Percentiles rank a stretch among this genome's conserved stretches.
phyloP scores from a whole-genome alignment of 2,113 vertebrate species.

The Platanista minor region DNA sequence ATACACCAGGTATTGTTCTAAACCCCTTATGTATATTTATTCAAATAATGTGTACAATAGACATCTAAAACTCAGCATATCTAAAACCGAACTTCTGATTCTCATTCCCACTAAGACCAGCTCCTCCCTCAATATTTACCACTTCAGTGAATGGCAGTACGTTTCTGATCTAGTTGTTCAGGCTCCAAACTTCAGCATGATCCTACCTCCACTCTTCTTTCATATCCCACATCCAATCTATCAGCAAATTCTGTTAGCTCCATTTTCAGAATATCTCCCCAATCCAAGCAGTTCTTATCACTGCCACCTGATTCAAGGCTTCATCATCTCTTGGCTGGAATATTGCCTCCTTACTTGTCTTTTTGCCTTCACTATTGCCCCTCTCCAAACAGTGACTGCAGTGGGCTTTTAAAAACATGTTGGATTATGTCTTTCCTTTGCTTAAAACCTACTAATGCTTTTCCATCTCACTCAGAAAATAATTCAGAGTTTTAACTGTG shows the following conservation, averaged over 20 bases:
- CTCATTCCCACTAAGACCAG: neutral
- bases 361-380: neutral
- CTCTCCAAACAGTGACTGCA: neutral
- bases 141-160: neutral
- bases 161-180: neutral
- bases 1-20: conserved; percentile 5
- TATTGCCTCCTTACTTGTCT: neutral
- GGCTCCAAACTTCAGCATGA: neutral
- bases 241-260: neutral
- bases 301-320: neutral
- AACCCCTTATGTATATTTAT: neutral
- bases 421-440: neutral
- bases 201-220: neutral
- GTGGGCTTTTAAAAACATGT: neutral
- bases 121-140: neutral
- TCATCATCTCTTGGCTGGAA: neutral
- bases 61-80: neutral
- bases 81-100: neutral
- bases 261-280: neutral
- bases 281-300: neutral
- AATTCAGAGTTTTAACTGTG: neutral
- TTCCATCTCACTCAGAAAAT: neutral
- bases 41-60: neutral
- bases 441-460: neutral
- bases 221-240: neutral